Percentiles rank a stretch among this genome's conserved stretches.
Conservation (phyloP, 2,797 vertebrate species). For the Setipinna tenuifilis region DNA sequence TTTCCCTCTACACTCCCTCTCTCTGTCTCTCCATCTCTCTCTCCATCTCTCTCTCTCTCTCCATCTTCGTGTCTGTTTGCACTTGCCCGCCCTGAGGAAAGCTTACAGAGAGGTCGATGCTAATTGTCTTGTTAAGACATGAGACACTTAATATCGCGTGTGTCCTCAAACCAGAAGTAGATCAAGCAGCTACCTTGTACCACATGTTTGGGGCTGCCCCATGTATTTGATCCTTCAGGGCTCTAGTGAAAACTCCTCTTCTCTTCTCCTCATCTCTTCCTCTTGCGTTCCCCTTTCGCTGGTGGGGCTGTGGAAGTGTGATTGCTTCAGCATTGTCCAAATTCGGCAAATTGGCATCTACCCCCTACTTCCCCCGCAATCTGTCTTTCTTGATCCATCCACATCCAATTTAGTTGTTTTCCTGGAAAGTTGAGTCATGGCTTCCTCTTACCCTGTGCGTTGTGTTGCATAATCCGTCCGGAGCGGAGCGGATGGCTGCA, state of each 20-base stretch:
- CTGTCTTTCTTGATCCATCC: slow-evolving; percentile 34
- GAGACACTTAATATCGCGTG: neutral
- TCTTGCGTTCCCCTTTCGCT: neutral
- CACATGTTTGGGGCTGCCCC: neutral
- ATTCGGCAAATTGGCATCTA: neutral
- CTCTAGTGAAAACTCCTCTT: neutral
- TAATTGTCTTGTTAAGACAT: slow-evolving; percentile 2
- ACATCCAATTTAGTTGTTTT: slow-evolving; percentile 44
- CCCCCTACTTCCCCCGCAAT: slow-evolving; percentile 4
- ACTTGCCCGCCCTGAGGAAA: neutral
- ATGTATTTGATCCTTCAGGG: neutral
- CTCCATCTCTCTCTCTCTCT: neutral
- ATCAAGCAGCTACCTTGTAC: neutral
- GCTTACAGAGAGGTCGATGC: neutral
- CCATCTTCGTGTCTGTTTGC: too few species aligned
- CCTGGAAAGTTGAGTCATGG: slow-evolving; percentile 45
- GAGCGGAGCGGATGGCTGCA: slow-evolving; percentile 49
- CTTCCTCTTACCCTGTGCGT: slow-evolving; percentile 1
- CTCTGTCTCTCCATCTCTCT: neutral
- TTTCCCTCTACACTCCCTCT: neutral
- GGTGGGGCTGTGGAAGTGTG: neutral
- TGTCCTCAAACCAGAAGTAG: neutral
- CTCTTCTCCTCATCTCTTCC: too few species aligned
- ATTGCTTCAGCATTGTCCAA: neutral
- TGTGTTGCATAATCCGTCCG: slow-evolving; percentile 13